Conservation (phyloP, 2,113 vertebrate genomes). For the Struthidea cinerea region DNA sequence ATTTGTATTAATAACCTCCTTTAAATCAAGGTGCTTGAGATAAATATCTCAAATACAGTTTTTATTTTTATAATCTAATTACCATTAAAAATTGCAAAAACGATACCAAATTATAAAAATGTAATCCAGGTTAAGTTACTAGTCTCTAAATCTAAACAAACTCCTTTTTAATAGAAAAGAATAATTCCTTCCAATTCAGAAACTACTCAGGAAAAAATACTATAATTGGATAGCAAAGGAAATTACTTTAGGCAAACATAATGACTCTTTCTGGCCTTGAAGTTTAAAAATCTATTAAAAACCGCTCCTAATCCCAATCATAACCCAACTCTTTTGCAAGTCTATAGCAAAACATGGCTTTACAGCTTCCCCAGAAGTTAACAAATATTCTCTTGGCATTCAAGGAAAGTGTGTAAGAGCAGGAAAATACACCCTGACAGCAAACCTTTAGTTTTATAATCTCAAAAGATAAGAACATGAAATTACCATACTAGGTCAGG, state of each 20-base stretch:
- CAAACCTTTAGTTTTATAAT: background rate
- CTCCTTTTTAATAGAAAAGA: background rate
- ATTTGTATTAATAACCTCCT: background rate
- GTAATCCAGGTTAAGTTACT: background rate
- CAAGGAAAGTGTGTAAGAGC: background rate
- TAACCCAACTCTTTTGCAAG: background rate
- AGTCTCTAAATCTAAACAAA: background rate
- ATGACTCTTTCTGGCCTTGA: background rate
- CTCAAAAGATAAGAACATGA: background rate
- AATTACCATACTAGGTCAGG: background rate
- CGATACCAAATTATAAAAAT: background rate
- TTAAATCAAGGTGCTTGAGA: background rate
- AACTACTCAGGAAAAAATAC: background rate
- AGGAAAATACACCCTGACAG: background rate
- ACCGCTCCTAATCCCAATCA: background rate
- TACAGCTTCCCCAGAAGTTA: background rate
- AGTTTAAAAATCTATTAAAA: constrained; percentile 18
- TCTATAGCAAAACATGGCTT: background rate
- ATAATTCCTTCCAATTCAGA: background rate
- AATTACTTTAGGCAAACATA: background rate
- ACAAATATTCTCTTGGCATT: background rate
- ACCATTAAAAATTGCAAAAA: background rate
- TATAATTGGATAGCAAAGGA: background rate
- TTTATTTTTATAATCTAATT: background rate
- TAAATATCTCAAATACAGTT: background rate